Percentiles rank a stretch among this genome's conserved stretches.
Conservation (phyloP, 1,140 invertebrate genomes). For the Eufriesea mexicana region DNA sequence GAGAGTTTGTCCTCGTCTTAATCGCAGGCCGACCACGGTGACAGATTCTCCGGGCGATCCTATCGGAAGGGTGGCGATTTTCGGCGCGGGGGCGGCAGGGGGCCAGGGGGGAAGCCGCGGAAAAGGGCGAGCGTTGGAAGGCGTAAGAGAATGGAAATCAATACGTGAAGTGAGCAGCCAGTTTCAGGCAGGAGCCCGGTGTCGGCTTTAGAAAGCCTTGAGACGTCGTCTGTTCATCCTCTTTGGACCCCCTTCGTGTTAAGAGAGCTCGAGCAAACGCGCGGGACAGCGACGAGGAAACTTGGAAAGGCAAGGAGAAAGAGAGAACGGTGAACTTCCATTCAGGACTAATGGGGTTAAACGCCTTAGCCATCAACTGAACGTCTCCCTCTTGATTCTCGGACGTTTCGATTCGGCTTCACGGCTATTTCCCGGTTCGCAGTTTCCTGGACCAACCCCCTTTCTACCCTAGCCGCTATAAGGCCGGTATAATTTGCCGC, state of each 20-base stretch:
- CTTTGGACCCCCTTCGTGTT: constrained; percentile 64
- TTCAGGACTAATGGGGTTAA: constrained; percentile 82
- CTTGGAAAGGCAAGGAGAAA: constrained; percentile 56
- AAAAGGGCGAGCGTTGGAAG: constrained; percentile 76
- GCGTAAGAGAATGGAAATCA: constrained; percentile 82
- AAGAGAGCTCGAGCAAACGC: constrained; percentile 58
- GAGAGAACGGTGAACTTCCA: constrained; percentile 70
- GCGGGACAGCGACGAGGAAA: constrained; percentile 26
- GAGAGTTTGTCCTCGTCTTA: background rate
- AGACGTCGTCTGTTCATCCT: constrained; percentile 76
- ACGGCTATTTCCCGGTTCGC: constrained; percentile 1
- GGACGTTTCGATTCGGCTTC: constrained; percentile 66
- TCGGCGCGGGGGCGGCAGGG: constrained; percentile 4
- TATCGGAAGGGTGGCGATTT: constrained; percentile 34
- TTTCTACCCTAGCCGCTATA: background rate
- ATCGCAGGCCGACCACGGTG: background rate
- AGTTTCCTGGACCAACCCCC: background rate
- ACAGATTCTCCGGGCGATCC: constrained; percentile 46
- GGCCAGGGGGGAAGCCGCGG: constrained; percentile 27
- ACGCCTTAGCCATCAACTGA: constrained; percentile 78
- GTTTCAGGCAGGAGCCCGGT: constrained; percentile 71
- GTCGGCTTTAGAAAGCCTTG: constrained; percentile 79
- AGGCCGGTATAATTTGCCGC: background rate
- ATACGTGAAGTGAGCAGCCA: constrained; percentile 81
- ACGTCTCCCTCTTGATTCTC: constrained; percentile 69